phyloP scores from a whole-genome alignment of 2,113 vertebrate species.

The Haemorhous mexicanus region DNA sequence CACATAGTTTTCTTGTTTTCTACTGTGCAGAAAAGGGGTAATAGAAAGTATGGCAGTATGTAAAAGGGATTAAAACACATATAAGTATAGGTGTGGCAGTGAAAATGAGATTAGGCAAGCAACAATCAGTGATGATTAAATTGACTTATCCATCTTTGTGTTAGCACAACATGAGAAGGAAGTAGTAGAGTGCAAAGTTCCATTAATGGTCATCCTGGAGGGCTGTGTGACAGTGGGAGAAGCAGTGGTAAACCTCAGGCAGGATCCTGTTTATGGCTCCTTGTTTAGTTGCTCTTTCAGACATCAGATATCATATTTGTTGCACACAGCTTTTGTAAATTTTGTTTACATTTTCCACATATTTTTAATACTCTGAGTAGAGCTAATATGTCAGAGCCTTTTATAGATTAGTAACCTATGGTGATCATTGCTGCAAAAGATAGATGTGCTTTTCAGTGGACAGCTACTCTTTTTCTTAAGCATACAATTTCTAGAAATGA shows the following conservation, averaged over 20 bases:
- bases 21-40: background rate
- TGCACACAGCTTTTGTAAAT: background rate
- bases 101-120: background rate
- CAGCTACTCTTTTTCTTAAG: background rate
- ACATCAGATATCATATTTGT: background rate
- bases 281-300: background rate
- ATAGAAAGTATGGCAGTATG: background rate
- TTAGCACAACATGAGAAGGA: background rate
- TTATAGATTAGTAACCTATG: background rate
- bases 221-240: background rate
- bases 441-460: fast-evolving
- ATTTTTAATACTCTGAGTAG: background rate
- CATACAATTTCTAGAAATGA: background rate
- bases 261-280: background rate
- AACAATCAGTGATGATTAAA: background rate
- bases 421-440: background rate
- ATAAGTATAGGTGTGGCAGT: background rate
- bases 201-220: too few species aligned
- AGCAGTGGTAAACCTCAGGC: background rate
- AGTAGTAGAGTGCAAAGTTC: background rate
- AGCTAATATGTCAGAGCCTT: background rate
- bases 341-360: background rate
- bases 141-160: background rate
- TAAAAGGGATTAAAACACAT: background rate
- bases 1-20: background rate